These are phyloP conservation scores for Zaprionus bogoriensis DNA, from an alignment of 2,888 invertebrate species.

Conservation along the genomic window DNA sequence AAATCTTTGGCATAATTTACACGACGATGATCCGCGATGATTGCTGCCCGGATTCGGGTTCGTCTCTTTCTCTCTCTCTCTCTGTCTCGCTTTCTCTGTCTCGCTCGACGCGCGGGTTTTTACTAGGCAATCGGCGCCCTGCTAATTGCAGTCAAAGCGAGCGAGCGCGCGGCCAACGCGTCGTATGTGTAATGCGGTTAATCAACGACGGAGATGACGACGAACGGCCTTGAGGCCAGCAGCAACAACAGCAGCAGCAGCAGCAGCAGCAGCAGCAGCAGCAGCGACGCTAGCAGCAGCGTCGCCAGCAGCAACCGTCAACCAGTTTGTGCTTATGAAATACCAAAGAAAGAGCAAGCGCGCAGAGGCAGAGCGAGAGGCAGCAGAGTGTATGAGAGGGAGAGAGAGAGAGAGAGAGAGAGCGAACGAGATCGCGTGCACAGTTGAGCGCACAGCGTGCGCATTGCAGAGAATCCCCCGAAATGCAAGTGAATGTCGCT, in stretches of 20 bases:
- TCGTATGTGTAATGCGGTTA: constrained; percentile 75
- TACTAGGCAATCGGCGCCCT: constrained; percentile 47
- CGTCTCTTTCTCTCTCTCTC: background rate
- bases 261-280: constrained; percentile 40
- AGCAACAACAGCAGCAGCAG: constrained; percentile 43
- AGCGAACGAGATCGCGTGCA: constrained; percentile 6
- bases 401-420: constrained; percentile 8
- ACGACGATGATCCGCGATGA: constrained; percentile 43
- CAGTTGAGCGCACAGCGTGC: constrained; percentile 6
- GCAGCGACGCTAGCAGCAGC: constrained; percentile 7
- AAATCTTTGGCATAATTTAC: constrained; percentile 62
- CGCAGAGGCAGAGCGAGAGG: background rate
- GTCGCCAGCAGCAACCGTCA: constrained; percentile 33
- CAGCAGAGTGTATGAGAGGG: background rate
- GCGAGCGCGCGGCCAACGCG: constrained; percentile 48
- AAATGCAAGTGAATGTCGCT: constrained; percentile 74
- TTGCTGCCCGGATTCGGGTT: constrained; percentile 47
- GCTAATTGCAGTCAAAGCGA: constrained; percentile 70
- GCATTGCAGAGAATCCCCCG: constrained; percentile 56
- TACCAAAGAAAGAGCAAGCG: constrained; percentile 46
- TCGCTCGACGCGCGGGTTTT: background rate
- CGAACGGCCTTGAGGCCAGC: constrained; percentile 15
- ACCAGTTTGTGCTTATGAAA: constrained; percentile 73
- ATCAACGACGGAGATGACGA: constrained; percentile 54
- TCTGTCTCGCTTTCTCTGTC: background rate